phyloP scores from a whole-genome alignment of 2,888 invertebrate species.

The Hetaerina titia region DNA sequence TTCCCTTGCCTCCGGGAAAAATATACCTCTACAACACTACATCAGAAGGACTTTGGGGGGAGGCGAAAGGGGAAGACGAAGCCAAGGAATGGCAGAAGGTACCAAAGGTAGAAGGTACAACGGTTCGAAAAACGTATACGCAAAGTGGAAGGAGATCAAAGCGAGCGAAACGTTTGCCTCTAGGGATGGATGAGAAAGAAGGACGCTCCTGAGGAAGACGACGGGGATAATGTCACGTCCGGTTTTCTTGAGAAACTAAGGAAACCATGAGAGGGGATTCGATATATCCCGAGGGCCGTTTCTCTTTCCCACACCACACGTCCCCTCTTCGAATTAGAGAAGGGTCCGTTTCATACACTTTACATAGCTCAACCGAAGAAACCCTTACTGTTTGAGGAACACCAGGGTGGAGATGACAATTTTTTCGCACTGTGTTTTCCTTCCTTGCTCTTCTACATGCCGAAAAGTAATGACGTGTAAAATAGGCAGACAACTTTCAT shows the following conservation, averaged over 20 bases:
- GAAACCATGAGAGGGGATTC: background rate
- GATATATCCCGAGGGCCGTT: background rate
- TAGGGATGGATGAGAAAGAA: background rate
- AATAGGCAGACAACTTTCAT: too few species aligned
- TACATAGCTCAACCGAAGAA: too few species aligned
- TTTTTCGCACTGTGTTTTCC: background rate
- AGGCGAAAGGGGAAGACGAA: too few species aligned
- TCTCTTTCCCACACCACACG: background rate
- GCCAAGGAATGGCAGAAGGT: background rate
- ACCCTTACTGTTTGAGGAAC: background rate
- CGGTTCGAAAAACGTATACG: background rate
- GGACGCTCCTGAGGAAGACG: background rate
- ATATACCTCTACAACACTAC: background rate
- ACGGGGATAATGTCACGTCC: background rate
- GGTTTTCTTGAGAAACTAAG: background rate
- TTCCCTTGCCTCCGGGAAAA: background rate
- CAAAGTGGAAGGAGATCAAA: background rate
- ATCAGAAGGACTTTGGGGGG: too few species aligned
- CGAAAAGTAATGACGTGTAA: too few species aligned
- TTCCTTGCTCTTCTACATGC: background rate
- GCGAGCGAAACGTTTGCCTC: background rate
- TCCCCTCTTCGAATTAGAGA: background rate
- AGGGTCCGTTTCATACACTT: background rate
- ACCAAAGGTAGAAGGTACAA: too few species aligned
- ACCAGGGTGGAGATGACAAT: background rate